A percentile compares a stretch with the other conserved stretches of the same genome.
Evolutionary conservation across 2,797 vertebrate species (phyloP).

Genomic region (Sebastolobus altivelis): DNA sequence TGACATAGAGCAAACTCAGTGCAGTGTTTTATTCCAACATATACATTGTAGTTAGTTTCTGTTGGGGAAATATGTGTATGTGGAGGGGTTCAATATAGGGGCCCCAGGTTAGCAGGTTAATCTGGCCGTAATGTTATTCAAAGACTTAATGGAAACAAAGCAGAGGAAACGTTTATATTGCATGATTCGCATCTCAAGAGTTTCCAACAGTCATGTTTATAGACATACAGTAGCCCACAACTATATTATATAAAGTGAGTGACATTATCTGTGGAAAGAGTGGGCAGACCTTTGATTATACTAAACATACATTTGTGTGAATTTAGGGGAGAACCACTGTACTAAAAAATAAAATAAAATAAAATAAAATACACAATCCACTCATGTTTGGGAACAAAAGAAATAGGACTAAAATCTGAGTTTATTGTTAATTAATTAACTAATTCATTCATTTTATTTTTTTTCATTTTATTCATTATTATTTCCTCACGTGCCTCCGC

Average conservation of each 20-base stretch:
- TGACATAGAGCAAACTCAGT: neutral
- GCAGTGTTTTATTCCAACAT: neutral
- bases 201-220: neutral
- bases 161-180: neutral
- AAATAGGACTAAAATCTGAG: neutral
- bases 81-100: too few relatives aligned
- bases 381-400: neutral
- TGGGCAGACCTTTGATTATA: neutral
- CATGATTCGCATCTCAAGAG: neutral
- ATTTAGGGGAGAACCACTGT: too few relatives aligned
- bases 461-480: neutral
- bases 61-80: neutral
- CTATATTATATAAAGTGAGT: neutral
- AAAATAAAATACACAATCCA: neutral
- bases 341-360: too few relatives aligned
- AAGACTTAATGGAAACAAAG: neutral
- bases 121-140: neutral
- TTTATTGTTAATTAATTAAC: neutral
- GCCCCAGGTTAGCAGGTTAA: neutral
- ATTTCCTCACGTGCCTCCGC: conserved; percentile 28
- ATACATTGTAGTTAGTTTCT: neutral
- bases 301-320: neutral
- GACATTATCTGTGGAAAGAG: neutral
- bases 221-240: neutral
- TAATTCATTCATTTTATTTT: neutral